Conservation (phyloP, 2,888 invertebrate genomes). For the Acronicta aceris region DNA sequence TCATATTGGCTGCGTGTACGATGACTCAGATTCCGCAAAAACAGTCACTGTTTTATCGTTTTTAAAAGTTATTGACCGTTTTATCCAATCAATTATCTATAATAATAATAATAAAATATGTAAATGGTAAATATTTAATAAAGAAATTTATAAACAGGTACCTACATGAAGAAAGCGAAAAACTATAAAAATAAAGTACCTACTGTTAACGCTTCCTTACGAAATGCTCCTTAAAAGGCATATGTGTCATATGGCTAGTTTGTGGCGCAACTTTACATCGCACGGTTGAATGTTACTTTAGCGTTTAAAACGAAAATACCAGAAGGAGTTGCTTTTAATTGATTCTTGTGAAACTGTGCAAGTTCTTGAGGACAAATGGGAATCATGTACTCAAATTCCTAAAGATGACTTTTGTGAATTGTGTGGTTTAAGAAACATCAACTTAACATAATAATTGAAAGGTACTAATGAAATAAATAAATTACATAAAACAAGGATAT, state of each 20-base stretch:
- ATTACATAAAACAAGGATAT: no score
- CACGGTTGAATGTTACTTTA: conserved; percentile 36
- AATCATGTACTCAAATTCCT: no score
- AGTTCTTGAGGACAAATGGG: not conserved
- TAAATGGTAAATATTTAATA: conserved; percentile 17
- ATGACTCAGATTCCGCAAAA: no score
- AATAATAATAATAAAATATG: no score
- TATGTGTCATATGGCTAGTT: conserved; percentile 37
- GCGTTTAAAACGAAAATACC: conserved; percentile 21
- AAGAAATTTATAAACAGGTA: conserved; percentile 17
- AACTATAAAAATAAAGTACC: conserved; percentile 37
- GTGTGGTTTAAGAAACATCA: no score
- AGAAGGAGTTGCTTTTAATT: conserved; percentile 1
- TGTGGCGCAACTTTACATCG: conserved; percentile 39
- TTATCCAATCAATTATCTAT: no score
- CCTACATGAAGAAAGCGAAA: conserved; percentile 35
- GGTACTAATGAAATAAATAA: no score
- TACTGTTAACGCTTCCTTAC: conserved; percentile 50
- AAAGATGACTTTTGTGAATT: no score
- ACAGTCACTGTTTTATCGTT: no score
- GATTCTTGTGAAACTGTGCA: not conserved
- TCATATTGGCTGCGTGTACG: no score
- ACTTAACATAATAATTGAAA: no score
- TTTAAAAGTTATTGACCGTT: no score
- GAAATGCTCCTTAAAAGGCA: conserved; percentile 53